Percentiles rank a stretch among this genome's conserved stretches.
These are phyloP conservation scores for Protophormia terraenovae DNA, from an alignment of 2,888 invertebrate genomes.

Conservation along the genomic window DNA sequence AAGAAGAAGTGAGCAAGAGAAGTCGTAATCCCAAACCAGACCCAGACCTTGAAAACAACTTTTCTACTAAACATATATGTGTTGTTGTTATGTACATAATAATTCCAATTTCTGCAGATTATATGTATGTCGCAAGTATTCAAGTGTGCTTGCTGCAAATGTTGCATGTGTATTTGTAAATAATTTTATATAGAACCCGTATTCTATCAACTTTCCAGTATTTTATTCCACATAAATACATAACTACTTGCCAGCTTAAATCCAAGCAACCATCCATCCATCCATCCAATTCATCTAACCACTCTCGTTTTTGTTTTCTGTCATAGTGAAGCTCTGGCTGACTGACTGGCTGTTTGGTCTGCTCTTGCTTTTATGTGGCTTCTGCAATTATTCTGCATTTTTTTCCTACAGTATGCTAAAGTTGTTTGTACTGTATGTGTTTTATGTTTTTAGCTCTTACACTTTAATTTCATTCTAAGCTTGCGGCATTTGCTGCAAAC, in stretches of 20 bases:
- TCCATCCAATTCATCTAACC: slow-evolving; percentile 59
- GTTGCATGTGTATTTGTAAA: slow-evolving; percentile 28
- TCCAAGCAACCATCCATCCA: background rate
- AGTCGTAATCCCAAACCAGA: slow-evolving; percentile 67
- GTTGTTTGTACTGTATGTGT: background rate
- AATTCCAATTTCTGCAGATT: slow-evolving; percentile 50
- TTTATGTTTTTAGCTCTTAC: slow-evolving; percentile 15
- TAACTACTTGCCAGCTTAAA: background rate
- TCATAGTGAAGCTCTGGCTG: slow-evolving; percentile 44
- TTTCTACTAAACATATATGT: slow-evolving; percentile 58
- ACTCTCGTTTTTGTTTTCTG: slow-evolving; percentile 68
- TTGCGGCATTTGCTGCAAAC: slow-evolving; percentile 66
- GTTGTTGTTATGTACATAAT: slow-evolving; percentile 10
- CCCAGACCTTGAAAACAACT: slow-evolving; percentile 78
- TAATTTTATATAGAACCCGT: slow-evolving; percentile 56
- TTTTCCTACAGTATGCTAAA: background rate
- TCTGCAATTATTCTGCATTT: slow-evolving; percentile 64
- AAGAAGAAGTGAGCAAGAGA: slow-evolving; percentile 30
- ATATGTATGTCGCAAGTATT: background rate
- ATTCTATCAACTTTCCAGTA: slow-evolving; percentile 46
- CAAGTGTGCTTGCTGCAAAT: slow-evolving; percentile 41
- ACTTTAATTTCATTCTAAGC: slow-evolving; percentile 40
- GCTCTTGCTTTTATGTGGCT: slow-evolving; percentile 62
- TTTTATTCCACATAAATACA: too few relatives aligned
- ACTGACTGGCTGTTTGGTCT: background rate